Evolutionary conservation across 2,888 invertebrate genomes (phyloP), one percentile per base, ranked within the genome.

Genomic region (Electrophaes corylata): DNA sequence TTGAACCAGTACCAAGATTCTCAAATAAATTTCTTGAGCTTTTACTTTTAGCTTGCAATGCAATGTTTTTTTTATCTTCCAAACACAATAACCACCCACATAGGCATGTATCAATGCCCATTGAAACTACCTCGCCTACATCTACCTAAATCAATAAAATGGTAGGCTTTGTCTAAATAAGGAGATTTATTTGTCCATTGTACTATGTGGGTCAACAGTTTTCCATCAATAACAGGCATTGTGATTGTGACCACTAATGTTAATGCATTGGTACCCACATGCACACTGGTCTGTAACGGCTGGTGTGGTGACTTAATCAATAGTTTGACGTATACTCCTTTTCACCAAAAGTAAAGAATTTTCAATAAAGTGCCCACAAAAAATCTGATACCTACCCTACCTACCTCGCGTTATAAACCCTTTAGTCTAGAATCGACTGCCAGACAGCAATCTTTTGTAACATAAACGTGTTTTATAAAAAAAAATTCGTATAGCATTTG

Each of bases 101-200:
- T 11, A 37, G 16, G 8, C 10, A 35, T 6, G 8, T 74, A 69
- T 65, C 60, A 71, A 69, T 70, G 70, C 70, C 41, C 40, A 76
- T 70, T 70, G 65, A 71, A 66, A 65, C 62, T 59, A 64, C 68
- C 71, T 68, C 67, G 68, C 66, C 66, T 66, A 71, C 72, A 72
- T 67, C 69, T n/a, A n/a, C n/a, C n/a, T 69, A 74, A 75, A 60
- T 55, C 53, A 68, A 60, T 60, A 51, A 47, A 55, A 55, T 50
- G 54, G 50, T 50, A 52, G 33, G 51, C 51, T 55, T 60, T 55
- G 60, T 55, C 55, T 60, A 60, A 43, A 55, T 77, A 73, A 70
- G 73, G 74, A 82, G 83, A 88, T 88, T 90, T 88, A 88, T 87
- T 78, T 74, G 68, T 69, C 79, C 75, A 86, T 89, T 89, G 87